Evolutionary conservation across 1,140 invertebrate species (phyloP), one percentile per base, ranked within the genome.

Genomic region (Drosophila sechellia): DNA sequence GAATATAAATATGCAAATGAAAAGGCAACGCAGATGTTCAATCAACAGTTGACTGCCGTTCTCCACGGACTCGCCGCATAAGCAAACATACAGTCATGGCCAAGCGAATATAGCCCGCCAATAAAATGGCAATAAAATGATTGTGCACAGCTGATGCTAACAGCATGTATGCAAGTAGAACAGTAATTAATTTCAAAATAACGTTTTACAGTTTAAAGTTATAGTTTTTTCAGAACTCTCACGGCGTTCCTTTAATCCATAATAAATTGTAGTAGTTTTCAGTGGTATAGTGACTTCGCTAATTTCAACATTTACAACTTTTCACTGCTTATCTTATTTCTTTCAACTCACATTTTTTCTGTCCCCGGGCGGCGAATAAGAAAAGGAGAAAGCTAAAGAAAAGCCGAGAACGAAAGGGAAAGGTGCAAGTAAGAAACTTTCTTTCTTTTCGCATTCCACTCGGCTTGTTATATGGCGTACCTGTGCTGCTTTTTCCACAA

Each of bases 1-100:
- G 70, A 83, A 83, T 77, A 81, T 81, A 83, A 69, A 81, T 74
- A 81, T 81, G 79, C 79, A 81, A 81, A 81, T 81, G 79, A 83
- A 81, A 83, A 69, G 75, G 61, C 35, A 57, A 53, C 71, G 59
- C 79, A 81, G 79, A 77, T 83, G 79, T 64, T 74, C 76, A 66
- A 66, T 61, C 54, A 80, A 75, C 53, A 79, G 71, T 74, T 73
- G 70, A 73, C 68, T 72, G 70, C 68, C 55, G 39, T 31, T 61
- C 57, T 53, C 57, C 37, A 49, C 31, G 56, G 43, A 61, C 46
- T 54, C 17, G 25, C 34, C 35, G 46, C 45, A 35, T 17, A 48
- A 60, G n/a, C 20, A 42, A 45, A 40, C 17, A 42, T 46, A 43
- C 27, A 61, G 37, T 25, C 13, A 53, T 3, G 40, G 15, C 35